phyloP scores from a whole-genome alignment of 2,888 invertebrate genomes.

The Oeneis ivallda region DNA sequence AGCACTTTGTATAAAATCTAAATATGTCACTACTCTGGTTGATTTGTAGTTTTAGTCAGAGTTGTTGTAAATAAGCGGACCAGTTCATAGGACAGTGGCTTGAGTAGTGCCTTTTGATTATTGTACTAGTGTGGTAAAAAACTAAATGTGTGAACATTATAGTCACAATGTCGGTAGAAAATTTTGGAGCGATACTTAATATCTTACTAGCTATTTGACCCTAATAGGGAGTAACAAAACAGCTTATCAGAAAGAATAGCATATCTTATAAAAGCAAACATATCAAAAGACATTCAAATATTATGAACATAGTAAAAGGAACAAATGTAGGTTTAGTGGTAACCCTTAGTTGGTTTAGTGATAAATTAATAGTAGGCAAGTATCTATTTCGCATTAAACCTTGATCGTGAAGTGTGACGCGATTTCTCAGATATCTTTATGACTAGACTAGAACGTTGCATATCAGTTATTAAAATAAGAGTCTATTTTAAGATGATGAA shows the following conservation, averaged over 20 bases:
- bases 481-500: not conserved
- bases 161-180: not conserved
- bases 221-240: conserved; percentile 60
- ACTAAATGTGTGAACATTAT: conserved; percentile 26
- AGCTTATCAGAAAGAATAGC: conserved; percentile 44
- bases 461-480: not conserved
- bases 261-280: not conserved
- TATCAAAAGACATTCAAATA: not conserved
- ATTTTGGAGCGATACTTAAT: not conserved
- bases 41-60: conserved; percentile 11
- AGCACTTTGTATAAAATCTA: not conserved
- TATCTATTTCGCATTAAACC: not conserved
- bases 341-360: too few species aligned
- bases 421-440: not conserved
- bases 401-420: not conserved
- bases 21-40: conserved; percentile 1
- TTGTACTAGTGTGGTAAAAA: conserved; percentile 32
- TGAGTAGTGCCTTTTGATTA: conserved; percentile 74
- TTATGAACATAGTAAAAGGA: not conserved
- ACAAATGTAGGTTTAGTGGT: not conserved
- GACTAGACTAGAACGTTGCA: not conserved
- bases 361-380: not conserved
- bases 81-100: conserved; percentile 75
- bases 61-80: conserved; percentile 53
- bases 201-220: not conserved